Conservation (phyloP, 2,113 vertebrate species). For the Mus spicilegus region DNA sequence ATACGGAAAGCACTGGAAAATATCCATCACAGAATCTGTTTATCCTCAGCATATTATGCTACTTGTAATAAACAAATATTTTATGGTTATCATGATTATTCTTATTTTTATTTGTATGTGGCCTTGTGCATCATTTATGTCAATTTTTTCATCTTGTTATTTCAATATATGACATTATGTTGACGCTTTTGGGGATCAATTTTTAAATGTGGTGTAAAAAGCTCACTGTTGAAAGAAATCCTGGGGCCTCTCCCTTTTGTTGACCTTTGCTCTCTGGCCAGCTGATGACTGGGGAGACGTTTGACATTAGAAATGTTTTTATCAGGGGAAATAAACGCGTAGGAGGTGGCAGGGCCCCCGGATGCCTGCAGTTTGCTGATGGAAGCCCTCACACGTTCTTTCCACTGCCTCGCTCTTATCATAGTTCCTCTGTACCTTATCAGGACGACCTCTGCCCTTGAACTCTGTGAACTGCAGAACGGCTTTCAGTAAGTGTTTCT, state of each 20-base stretch:
- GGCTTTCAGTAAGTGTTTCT: neutral
- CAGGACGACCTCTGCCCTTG: neutral
- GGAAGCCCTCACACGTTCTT: neutral
- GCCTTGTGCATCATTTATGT: neutral
- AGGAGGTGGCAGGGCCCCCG: neutral
- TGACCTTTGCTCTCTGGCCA: neutral
- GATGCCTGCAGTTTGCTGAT: fast-evolving
- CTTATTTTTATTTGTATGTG: neutral
- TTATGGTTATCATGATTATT: neutral
- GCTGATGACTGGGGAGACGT: neutral
- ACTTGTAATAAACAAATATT: neutral
- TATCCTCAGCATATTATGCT: neutral
- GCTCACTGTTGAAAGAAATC: neutral
- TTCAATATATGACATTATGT: neutral
- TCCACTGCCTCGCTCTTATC: neutral
- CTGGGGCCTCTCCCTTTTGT: neutral
- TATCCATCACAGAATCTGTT: neutral
- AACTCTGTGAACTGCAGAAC: neutral
- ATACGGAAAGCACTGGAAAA: neutral
- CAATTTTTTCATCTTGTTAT: neutral
- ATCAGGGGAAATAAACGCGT: neutral
- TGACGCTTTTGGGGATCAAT: neutral
- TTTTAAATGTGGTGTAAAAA: neutral
- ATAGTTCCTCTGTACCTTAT: neutral
- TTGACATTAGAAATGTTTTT: neutral